These are phyloP conservation scores for Zosterops pallidus DNA, from an alignment of 2,113 vertebrate genomes.

Conservation along the genomic window DNA sequence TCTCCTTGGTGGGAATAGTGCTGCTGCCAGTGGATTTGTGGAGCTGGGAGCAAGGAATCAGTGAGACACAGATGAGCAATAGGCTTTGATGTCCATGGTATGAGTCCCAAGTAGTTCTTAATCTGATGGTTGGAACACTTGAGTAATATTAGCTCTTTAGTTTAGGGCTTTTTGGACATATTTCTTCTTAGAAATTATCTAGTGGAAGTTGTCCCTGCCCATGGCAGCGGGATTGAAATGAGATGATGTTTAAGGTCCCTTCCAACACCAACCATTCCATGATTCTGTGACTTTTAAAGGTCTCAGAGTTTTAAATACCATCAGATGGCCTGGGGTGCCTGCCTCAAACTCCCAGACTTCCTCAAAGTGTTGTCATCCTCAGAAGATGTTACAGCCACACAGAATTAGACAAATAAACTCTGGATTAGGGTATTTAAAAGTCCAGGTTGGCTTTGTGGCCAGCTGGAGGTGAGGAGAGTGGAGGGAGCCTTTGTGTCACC, in stretches of 20 bases:
- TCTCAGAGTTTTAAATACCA: background rate
- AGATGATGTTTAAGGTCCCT: background rate
- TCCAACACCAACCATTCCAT: background rate
- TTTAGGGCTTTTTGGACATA: background rate
- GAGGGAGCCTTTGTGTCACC: background rate
- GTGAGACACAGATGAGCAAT: background rate
- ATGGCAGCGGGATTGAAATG: accelerated
- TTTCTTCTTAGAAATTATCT: background rate
- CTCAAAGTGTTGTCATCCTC: background rate
- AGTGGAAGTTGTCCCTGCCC: background rate
- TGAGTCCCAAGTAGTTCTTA: background rate
- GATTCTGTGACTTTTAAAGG: background rate
- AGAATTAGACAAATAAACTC: background rate
- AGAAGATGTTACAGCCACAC: background rate
- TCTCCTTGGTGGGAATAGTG: constrained; percentile 7
- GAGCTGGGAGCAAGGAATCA: background rate
- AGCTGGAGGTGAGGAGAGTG: background rate
- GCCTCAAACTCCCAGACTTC: background rate
- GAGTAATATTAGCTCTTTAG: background rate
- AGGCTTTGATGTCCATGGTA: accelerated
- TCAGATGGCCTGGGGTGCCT: background rate
- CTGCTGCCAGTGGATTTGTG: background rate
- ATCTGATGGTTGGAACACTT: background rate
- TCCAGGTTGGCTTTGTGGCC: background rate
- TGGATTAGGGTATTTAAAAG: background rate